phyloP scores from a whole-genome alignment of 2,113 vertebrate species.

The Pseudolaguvia tuberculata region DNA sequence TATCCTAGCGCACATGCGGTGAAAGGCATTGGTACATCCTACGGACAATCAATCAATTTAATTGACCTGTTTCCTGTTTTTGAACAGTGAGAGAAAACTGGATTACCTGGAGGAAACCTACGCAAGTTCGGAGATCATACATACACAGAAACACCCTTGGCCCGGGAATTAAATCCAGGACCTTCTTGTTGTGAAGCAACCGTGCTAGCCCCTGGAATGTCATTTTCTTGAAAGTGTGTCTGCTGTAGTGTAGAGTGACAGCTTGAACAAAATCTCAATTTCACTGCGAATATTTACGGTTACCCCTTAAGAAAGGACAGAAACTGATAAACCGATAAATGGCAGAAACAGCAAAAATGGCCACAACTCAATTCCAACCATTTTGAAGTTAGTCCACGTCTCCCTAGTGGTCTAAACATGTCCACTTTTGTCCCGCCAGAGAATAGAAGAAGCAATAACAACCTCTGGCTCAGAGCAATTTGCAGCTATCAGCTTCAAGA shows the following conservation, averaged over 20 bases:
- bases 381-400: slow-evolving; percentile 15
- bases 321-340: background rate
- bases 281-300: background rate
- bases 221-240: background rate
- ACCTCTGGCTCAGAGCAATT: slow-evolving; percentile 45
- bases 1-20: too few relatives aligned
- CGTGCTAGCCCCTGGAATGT: too few relatives aligned
- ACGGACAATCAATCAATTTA: too few relatives aligned
- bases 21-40: too few relatives aligned
- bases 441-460: slow-evolving; percentile 31
- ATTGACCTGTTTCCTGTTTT: too few relatives aligned
- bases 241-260: background rate
- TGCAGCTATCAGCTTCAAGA: slow-evolving; percentile 46
- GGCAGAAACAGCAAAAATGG: slow-evolving; percentile 12
- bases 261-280: background rate
- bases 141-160: too few relatives aligned
- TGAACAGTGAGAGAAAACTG: too few relatives aligned
- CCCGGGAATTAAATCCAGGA: too few relatives aligned
- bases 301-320: background rate
- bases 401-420: slow-evolving; percentile 2
- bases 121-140: too few relatives aligned
- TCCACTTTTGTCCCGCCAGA: slow-evolving; percentile 26
- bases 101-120: too few relatives aligned
- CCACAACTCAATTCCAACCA: background rate
- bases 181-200: too few relatives aligned